A percentile compares a stretch with the other conserved stretches of the same genome.
Evolutionary conservation across 2,113 vertebrate species (phyloP).

Genomic region (Eupsittula cactorum): DNA sequence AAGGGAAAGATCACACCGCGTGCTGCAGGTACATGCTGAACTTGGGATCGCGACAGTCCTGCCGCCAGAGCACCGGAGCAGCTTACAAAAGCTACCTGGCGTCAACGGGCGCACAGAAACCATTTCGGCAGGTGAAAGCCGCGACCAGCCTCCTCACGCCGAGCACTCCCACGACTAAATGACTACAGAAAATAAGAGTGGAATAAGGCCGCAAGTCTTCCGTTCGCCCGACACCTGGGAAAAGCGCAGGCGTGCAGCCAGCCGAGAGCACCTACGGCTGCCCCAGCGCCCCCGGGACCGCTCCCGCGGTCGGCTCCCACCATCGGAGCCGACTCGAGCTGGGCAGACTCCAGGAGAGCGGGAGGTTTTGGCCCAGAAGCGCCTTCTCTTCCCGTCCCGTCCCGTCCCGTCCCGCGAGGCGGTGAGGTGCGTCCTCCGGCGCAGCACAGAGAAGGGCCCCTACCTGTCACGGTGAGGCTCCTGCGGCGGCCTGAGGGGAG

Average conservation of each 20-base stretch:
- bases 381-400: neutral
- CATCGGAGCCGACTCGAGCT: neutral
- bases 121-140: neutral
- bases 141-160: fast-evolving
- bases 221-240: fast-evolving
- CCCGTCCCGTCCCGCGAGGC: too few species aligned
- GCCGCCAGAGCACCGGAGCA: neutral
- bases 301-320: neutral
- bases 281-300: neutral
- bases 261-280: neutral
- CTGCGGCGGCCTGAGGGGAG: neutral
- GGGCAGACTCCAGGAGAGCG: neutral
- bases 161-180: fast-evolving
- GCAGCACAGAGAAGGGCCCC: neutral
- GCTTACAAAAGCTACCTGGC: neutral
- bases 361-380: too few species aligned
- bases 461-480: neutral
- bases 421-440: neutral
- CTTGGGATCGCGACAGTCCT: fast-evolving
- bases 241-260: neutral
- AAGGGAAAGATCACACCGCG: fast-evolving
- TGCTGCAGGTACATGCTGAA: neutral
- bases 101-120: neutral
- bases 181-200: fast-evolving
- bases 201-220: neutral